A percentile compares a stretch with the other conserved stretches of the same genome.
These are phyloP conservation scores for Sussaba pulchella DNA, from an alignment of 2,888 invertebrate genomes.

Conservation along the genomic window DNA sequence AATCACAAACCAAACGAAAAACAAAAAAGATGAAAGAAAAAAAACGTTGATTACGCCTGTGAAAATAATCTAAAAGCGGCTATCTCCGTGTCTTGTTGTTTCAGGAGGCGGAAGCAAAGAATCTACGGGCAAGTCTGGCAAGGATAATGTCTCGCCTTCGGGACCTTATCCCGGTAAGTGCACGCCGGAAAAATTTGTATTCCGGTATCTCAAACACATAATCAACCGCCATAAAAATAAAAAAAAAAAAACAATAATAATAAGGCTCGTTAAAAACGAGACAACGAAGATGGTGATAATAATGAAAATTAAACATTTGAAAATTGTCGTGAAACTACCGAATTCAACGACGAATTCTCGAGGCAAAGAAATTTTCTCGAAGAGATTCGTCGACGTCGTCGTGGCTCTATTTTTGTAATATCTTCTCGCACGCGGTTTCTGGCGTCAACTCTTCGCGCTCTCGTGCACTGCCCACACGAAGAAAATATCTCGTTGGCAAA, in stretches of 20 bases:
- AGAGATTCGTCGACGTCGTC: conserved; percentile 3
- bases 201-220: neutral
- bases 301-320: neutral
- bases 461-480: conserved; percentile 30
- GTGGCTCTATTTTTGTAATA: conserved; percentile 55
- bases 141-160: conserved; percentile 90
- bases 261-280: conserved; percentile 1
- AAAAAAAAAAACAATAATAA: conserved; percentile 22
- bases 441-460: conserved; percentile 38
- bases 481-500: too few relatives aligned
- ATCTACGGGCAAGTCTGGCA: conserved; percentile 86
- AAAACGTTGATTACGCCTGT: conserved; percentile 31
- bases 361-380: neutral
- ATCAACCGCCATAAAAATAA: neutral
- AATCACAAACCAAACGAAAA: too few relatives aligned
- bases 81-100: conserved; percentile 83
- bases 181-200: conserved; percentile 14
- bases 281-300: conserved; percentile 11
- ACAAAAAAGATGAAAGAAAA: neutral
- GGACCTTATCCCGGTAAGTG: conserved; percentile 85
- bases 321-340: neutral
- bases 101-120: conserved; percentile 91
- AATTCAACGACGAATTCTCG: too few relatives aligned
- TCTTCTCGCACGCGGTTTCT: conserved; percentile 29
- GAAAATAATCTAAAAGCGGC: conserved; percentile 57